Conservation (phyloP, 2,888 invertebrate genomes). For the Metacarcinus magister region DNA sequence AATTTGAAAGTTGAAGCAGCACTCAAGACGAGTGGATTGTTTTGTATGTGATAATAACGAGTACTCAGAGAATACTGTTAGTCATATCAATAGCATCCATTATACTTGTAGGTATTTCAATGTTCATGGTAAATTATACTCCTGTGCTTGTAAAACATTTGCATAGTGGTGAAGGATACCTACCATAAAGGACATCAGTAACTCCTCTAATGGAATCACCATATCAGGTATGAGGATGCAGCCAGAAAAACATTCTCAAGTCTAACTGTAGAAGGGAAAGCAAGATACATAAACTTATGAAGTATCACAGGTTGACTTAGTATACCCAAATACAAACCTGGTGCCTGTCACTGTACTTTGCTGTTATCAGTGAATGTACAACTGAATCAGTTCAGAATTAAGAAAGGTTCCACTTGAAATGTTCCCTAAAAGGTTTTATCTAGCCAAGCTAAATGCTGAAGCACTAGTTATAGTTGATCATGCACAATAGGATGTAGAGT, state of each 20-base stretch:
- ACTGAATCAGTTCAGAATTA: slow-evolving; percentile 6
- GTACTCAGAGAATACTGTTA: slow-evolving; percentile 59
- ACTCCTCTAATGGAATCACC: not conserved
- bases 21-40: slow-evolving; percentile 52
- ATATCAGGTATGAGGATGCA: slow-evolving; percentile 21
- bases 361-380: not conserved
- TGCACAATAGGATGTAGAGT: slow-evolving; percentile 22
- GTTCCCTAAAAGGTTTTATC: not conserved
- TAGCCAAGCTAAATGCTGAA: slow-evolving; percentile 43
- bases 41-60: slow-evolving; percentile 62
- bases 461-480: not conserved
- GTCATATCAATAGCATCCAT: slow-evolving; percentile 66
- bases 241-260: not conserved
- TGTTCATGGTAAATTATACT: slow-evolving; percentile 62
- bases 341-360: slow-evolving; percentile 40
- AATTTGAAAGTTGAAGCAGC: not conserved
- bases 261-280: not conserved
- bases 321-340: slow-evolving; percentile 17
- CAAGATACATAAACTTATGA: not conserved
- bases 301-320: not conserved
- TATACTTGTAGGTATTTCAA: slow-evolving; percentile 49
- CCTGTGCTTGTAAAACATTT: slow-evolving; percentile 57
- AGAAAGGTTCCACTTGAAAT: not conserved
- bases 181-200: slow-evolving; percentile 19
- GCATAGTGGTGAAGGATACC: not conserved